A percentile compares a stretch with the other conserved stretches of the same genome.
Conservation (phyloP, 2,797 vertebrate genomes). For the Toxotes lorentzi region DNA sequence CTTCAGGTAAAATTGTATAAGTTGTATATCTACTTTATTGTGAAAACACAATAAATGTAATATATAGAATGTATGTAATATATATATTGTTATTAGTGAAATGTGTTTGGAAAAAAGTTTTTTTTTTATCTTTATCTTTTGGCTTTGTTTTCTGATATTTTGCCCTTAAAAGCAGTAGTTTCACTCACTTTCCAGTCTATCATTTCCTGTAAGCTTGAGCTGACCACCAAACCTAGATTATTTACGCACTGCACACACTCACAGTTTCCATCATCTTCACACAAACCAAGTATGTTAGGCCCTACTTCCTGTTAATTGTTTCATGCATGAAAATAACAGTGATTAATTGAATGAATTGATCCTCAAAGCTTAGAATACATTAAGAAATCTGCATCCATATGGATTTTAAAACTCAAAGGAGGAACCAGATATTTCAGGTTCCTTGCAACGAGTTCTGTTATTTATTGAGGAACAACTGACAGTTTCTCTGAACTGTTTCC, state of each 20-base stretch:
- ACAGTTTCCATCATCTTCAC: constrained; percentile 53
- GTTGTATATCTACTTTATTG: neutral
- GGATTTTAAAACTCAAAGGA: neutral
- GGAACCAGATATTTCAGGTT: neutral
- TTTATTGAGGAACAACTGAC: neutral
- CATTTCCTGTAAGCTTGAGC: constrained; percentile 63
- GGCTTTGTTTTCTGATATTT: neutral
- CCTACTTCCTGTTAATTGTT: constrained; percentile 38
- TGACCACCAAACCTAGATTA: constrained; percentile 59
- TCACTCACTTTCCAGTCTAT: neutral
- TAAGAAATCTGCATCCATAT: neutral
- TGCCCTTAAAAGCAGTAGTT: neutral
- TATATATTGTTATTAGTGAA: neutral
- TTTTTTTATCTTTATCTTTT: neutral
- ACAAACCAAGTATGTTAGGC: constrained; percentile 7
- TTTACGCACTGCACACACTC: constrained; percentile 36
- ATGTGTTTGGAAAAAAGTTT: too few species aligned
- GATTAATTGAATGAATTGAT: neutral
- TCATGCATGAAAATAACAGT: neutral
- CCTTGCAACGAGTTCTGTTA: too few species aligned
- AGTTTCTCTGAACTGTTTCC: constrained; percentile 28
- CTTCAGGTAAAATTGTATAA: constrained; percentile 51
- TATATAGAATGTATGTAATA: too few species aligned
- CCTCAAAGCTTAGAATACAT: neutral
- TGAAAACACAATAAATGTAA: too few species aligned